A percentile compares a stretch with the other conserved stretches of the same genome.
Conservation (phyloP, 2,888 invertebrate genomes). For the Folsomia manolachei region DNA sequence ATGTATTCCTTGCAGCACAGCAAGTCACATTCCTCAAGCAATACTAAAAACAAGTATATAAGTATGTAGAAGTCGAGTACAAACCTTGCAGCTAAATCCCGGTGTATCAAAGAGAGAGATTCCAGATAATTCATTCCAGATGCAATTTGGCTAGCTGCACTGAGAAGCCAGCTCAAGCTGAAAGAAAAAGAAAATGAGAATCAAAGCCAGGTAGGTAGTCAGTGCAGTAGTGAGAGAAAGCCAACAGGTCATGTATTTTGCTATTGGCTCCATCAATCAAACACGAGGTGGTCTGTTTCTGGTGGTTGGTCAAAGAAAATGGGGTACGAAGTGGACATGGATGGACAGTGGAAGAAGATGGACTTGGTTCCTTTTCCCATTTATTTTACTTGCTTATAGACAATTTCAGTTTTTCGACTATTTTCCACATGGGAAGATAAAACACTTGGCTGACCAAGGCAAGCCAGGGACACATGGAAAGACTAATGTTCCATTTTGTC, state of each 20-base stretch:
- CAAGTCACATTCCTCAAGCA: no score
- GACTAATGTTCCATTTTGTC: slow-evolving; percentile 24
- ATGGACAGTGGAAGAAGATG: slow-evolving; percentile 10
- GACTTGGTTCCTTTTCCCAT: neutral
- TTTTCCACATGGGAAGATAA: slow-evolving; percentile 22
- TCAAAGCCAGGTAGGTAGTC: no score
- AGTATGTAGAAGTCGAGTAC: no score
- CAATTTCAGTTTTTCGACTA: slow-evolving; percentile 1
- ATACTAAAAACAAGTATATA: no score
- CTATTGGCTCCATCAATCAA: slow-evolving; percentile 20
- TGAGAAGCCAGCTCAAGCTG: slow-evolving; percentile 48
- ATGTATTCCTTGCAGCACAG: no score
- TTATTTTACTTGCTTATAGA: no score
- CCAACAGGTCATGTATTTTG: slow-evolving; percentile 17
- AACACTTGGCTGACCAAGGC: neutral
- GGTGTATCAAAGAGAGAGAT: slow-evolving; percentile 49
- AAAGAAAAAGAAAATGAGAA: slow-evolving; percentile 9
- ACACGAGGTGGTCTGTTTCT: slow-evolving; percentile 15
- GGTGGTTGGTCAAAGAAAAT: slow-evolving; percentile 16
- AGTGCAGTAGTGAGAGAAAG: neutral
- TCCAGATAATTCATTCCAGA: slow-evolving; percentile 51
- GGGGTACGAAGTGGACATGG: slow-evolving; percentile 7
- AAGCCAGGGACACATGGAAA: no score
- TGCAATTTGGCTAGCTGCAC: slow-evolving; percentile 49
- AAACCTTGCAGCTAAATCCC: slow-evolving; percentile 51